Base-by-base conservation (phyloP, 2,113 vertebrate species). In the Plotosus lineatus region DNA sequence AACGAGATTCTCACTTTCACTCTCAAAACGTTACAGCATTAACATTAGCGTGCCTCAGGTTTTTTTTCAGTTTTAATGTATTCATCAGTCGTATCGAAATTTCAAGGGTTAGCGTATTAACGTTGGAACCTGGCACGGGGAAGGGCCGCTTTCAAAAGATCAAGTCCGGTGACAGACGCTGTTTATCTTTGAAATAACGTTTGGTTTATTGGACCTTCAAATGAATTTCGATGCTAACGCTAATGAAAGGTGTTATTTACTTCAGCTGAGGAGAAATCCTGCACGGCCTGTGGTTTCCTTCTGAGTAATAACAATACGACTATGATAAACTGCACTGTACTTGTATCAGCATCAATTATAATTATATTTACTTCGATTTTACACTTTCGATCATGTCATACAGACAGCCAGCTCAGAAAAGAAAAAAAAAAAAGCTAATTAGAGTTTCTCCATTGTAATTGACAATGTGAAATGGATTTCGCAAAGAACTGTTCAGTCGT, bases 381-480 rank as follows among this genome's bases (percentile, higher is more conserved):
- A 38, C 53, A 61, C 68, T 73, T 63, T 48, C 17, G n/a, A 63
- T 26, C 69, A 40, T 63, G 55, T 31, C 78, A 48, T n/a, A 61
- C 63, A 33, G 55, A 28, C 66, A 80, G 56, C 38, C 68, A n/a
- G 15, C 79, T 40, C 23, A 40, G 42, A 58, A 46, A 36, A 50
- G 56, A 11, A n/a, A n/a, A n/a, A n/a, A n/a, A n/a, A n/a, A n/a
- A n/a, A 61, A 7, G n/a, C 33, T 80, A 73, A 80, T 80, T 73
- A 73, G 23, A 14, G 40, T 61, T 56, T 28, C 12, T 23, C 26
- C 12, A 21, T 26, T 60, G 19, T 14, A 42, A 36, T 7, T 60
- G 55, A 80, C n/a, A 56, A 58, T 28, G 44, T 1, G 6, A 51
- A 33, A 74, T 38, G 51, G 31, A 74, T 50, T 80, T 40, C 10